A percentile compares a stretch with the other conserved stretches of the same genome.
Conservation (phyloP, 1,140 invertebrate genomes). For the Drosophila ogumai region DNA sequence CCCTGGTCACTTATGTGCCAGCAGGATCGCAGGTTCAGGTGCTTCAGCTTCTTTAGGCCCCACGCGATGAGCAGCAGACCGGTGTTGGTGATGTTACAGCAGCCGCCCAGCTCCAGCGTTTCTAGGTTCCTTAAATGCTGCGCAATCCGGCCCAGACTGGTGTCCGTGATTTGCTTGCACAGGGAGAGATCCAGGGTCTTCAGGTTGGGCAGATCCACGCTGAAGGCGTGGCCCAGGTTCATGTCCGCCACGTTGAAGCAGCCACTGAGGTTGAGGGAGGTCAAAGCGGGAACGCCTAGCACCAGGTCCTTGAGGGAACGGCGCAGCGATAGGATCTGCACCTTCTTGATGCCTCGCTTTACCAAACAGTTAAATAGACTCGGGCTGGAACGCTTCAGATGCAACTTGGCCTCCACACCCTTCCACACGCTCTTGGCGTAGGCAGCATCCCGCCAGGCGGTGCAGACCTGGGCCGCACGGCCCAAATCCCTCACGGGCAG, state of each 20-base stretch:
- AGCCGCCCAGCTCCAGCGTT: constrained; percentile 94
- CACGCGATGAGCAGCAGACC: constrained; percentile 94
- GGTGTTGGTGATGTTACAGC: constrained; percentile 94
- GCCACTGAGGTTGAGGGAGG: constrained; percentile 95
- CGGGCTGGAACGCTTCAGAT: constrained; percentile 92
- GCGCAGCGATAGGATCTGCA: constrained; percentile 95
- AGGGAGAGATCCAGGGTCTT: constrained; percentile 94
- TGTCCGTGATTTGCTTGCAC: constrained; percentile 97
- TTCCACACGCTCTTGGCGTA: constrained; percentile 97
- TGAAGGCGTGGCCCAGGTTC: constrained; percentile 93
- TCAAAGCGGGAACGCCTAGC: constrained; percentile 93
- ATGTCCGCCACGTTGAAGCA: constrained; percentile 95
- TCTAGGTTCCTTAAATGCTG: constrained; percentile 95
- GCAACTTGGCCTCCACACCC: constrained; percentile 95
- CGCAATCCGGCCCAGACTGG: constrained; percentile 92
- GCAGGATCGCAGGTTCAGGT: constrained; percentile 95
- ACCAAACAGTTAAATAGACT: constrained; percentile 94
- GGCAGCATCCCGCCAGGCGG: constrained; percentile 95
- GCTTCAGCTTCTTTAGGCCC: constrained; percentile 93
- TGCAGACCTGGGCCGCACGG: constrained; percentile 95
- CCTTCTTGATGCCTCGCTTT: constrained; percentile 93
- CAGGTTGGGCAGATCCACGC: constrained; percentile 89
- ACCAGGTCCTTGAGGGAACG: constrained; percentile 94
- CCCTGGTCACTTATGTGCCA: constrained; percentile 96
- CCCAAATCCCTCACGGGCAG: constrained; percentile 95